phyloP scores from a whole-genome alignment of 1,140 invertebrate genomes.

The Mycetomoellerius zeteki region DNA sequence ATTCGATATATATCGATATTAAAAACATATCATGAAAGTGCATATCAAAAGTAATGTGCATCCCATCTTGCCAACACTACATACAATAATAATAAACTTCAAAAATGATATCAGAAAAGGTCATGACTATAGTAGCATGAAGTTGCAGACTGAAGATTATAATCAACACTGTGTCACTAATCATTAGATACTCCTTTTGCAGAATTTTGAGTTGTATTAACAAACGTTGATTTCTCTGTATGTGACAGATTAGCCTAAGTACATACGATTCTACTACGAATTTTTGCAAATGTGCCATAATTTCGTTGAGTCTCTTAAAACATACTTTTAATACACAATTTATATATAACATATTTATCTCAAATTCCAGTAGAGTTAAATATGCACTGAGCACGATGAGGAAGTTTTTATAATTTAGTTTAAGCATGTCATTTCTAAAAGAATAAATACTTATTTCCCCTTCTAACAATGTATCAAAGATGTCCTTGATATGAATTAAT shows the following conservation, averaged over 20 bases:
- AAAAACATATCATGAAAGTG: not conserved
- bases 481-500: constrained; percentile 78
- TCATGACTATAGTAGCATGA: not conserved
- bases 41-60: not conserved
- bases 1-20: no score
- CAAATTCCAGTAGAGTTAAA: constrained; percentile 65
- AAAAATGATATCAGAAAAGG: not conserved
- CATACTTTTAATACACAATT: constrained; percentile 77
- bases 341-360: constrained; percentile 79
- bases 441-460: constrained; percentile 68
- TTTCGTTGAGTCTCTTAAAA: constrained; percentile 76
- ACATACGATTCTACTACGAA: constrained; percentile 14
- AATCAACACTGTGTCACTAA: not conserved
- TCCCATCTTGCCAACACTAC: not conserved
- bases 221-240: not conserved
- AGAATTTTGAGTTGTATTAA: not conserved
- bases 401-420: not conserved
- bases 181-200: not conserved
- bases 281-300: constrained; percentile 66
- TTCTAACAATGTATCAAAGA: no score
- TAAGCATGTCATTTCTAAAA: not conserved
- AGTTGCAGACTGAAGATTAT: not conserved
- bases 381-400: constrained; percentile 44
- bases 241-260: no score
- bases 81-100: not conserved